Evolutionary conservation across 1,140 invertebrate genomes (phyloP), one percentile per base, ranked within the genome.

Genomic region (Drosophila oshimai): DNA sequence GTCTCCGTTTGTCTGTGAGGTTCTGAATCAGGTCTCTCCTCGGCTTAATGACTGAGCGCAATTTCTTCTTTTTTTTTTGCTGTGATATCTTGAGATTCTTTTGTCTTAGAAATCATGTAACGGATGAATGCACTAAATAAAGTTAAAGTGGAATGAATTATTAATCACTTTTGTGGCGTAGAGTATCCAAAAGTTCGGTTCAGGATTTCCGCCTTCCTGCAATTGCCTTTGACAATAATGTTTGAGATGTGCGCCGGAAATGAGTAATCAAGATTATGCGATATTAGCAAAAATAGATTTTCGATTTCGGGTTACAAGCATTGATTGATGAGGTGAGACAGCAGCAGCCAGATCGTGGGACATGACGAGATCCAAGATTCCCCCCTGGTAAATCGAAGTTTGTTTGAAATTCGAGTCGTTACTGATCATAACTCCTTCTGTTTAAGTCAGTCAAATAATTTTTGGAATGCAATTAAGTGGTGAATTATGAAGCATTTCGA

Each of bases 181-280:
- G 79, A 41, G 79, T 78, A 83, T 74, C 5, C 45, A 31, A 10
- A 12, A 47, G 67, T 72, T 74, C 0, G n/a, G 6, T 18, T 13
- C 20, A 24, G 6, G 1, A 15, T 5, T 42, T 17, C 9, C 1
- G 26, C 29, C 37, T n/a, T 15, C 51, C 13, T 17, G 42, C 74
- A 78, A 83, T 76, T 86, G 75, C 47, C 75, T 86, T 80, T 86
- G 80, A 86, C 80, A 86, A 84, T 79, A 74, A 55, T 49, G 58
- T 62, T 26, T 42, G 58, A 62, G 81, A 74, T 80, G 81, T 73
- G 81, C 81, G 60, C 81, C 81, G 81, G 81, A 87, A 87, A 87
- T 87, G 83, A 87, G 73, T 87, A 87, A 87, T 87, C 81, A 87
- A 87, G 81, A 87, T 84, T 80, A 73, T 87, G 75, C 60, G 80